phyloP scores from a whole-genome alignment of 2,113 vertebrate species.

The Corynorhinus townsendii region DNA sequence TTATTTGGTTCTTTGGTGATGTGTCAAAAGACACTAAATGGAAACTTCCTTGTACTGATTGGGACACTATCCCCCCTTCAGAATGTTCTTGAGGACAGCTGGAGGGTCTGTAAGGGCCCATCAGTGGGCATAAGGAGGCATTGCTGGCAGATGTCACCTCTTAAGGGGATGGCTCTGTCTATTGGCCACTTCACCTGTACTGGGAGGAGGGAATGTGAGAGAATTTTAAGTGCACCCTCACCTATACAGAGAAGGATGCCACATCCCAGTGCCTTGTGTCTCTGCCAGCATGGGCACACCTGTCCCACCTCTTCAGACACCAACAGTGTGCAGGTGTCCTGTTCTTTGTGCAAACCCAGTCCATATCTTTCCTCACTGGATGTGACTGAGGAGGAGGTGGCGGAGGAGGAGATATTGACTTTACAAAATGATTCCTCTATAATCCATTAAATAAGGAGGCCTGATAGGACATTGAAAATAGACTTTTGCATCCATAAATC shows the following conservation, averaged over 20 bases:
- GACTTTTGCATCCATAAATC: background rate
- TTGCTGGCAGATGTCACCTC: background rate
- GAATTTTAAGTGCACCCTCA: background rate
- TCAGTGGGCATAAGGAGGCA: background rate
- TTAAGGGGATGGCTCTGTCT: background rate
- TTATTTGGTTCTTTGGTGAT: slow-evolving; percentile 53
- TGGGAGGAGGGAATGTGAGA: background rate
- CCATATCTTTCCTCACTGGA: background rate
- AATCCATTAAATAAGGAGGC: background rate
- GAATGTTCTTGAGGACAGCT: background rate
- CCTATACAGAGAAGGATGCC: background rate
- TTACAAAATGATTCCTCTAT: background rate
- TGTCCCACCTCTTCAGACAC: background rate
- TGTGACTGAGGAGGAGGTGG: background rate
- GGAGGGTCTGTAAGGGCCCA: background rate
- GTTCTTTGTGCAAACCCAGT: background rate
- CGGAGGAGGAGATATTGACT: background rate
- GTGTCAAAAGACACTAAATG: slow-evolving; percentile 57
- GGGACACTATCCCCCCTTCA: background rate
- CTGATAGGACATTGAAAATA: background rate
- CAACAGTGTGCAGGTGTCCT: background rate
- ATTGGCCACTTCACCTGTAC: background rate
- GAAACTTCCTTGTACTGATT: background rate
- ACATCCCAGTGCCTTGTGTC: background rate
- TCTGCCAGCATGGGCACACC: rapidly evolving